phyloP scores from a whole-genome alignment of 2,888 invertebrate species.

The Plagodis dolabraria region DNA sequence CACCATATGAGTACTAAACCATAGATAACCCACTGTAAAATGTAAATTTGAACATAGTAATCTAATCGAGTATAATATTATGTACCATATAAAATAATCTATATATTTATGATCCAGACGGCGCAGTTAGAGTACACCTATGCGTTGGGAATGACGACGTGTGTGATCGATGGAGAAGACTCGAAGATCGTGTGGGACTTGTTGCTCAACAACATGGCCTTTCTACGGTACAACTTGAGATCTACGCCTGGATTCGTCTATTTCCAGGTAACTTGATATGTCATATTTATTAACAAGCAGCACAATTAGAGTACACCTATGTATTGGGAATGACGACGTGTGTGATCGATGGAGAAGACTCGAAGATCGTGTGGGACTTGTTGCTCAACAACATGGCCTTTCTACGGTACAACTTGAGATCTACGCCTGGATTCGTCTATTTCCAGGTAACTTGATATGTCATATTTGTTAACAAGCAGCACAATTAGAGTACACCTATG shows the following conservation, averaged over 20 bases:
- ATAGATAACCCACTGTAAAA: too few species aligned
- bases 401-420: conserved; percentile 73
- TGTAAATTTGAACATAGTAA: too few species aligned
- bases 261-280: conserved; percentile 63
- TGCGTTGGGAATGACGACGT: conserved; percentile 86
- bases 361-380: conserved; percentile 89
- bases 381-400: conserved; percentile 84
- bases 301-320: too few species aligned
- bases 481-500: too few species aligned
- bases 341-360: conserved; percentile 83
- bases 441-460: conserved; percentile 62
- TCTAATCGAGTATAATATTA: too few species aligned
- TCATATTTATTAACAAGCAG: too few species aligned
- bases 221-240: conserved; percentile 75
- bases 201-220: conserved; percentile 83
- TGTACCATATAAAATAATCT: too few species aligned
- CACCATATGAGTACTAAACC: too few species aligned
- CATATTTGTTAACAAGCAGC: too few species aligned
- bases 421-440: conserved; percentile 78
- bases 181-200: conserved; percentile 89
- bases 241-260: conserved; percentile 79
- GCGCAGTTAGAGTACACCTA: conserved; percentile 81
- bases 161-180: conserved; percentile 84
- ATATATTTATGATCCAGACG: too few species aligned
- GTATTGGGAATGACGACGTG: conserved; percentile 87